Percentiles rank a stretch among this genome's conserved stretches.
phyloP scores from a whole-genome alignment of 2,113 vertebrate genomes.

The Furnarius figulus region DNA sequence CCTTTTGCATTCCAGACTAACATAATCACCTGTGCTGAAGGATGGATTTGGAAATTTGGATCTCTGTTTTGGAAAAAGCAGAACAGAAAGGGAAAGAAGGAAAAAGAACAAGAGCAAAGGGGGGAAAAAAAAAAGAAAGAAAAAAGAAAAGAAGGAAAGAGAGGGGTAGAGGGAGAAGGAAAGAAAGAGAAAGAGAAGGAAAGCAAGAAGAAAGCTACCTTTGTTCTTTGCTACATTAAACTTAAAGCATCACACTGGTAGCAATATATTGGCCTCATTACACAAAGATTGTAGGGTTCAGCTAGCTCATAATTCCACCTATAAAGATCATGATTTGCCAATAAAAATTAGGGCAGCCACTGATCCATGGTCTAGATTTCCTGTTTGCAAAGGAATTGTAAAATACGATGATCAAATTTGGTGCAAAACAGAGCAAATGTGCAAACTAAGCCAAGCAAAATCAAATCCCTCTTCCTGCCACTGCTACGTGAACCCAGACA shows the following conservation, averaged over 20 bases:
- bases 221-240: not conserved
- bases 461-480: not conserved
- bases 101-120: accelerated
- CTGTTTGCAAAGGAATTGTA: not conserved
- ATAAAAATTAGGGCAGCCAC: slow-evolving; percentile 46
- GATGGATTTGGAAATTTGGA: not conserved
- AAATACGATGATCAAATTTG: not conserved
- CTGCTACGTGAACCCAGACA: not conserved
- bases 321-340: slow-evolving; percentile 24
- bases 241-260: not conserved
- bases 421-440: not conserved
- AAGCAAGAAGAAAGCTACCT: not conserved
- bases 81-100: not conserved
- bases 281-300: not conserved
- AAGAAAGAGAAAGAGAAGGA: not conserved
- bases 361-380: slow-evolving; percentile 34
- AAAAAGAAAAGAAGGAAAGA: too few relatives aligned
- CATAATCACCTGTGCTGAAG: not conserved
- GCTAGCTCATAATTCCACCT: slow-evolving; percentile 30
- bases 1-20: not conserved
- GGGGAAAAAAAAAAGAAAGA: accelerated
- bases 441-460: not conserved
- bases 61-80: not conserved
- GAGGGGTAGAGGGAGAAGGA: too few relatives aligned
- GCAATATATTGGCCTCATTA: not conserved